Evolutionary conservation across 2,113 vertebrate species (phyloP), one percentile per base, ranked within the genome.

Genomic region (Pterophyllum scalare): DNA sequence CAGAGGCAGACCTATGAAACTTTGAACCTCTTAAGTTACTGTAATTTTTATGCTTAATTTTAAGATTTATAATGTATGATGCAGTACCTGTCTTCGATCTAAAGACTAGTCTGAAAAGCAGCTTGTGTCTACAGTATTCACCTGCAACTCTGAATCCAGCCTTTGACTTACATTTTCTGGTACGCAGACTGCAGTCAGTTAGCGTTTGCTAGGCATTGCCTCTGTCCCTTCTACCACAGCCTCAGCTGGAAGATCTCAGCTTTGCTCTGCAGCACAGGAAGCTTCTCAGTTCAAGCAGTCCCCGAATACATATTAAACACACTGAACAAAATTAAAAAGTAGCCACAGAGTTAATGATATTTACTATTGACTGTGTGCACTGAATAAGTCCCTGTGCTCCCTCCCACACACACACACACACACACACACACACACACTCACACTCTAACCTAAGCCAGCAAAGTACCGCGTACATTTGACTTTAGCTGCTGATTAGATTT

Each of bases 401-500:
- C 43, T n/a, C n/a, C n/a, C n/a, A 72, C 62, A 38, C 40, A 67
- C 22, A 75, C 31, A 58, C n/a, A 74, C 14, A 46, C 49, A 52
- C 59, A 72, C 62, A 38, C 40, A 67, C 22, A 75, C 31, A 58
- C n/a, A 74, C 14, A 46, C 49, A 52, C 59, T 58, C 35, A 84
- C 31, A 26, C 76, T 52, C 13, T 43, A 67, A 61, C 57, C 12
- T 3, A 72, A 83, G 70, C 62, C 77, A 56, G 84, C 75, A 49
- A 86, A 90, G 78, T 56, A 79, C 82, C 70, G 40, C 61, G 76
- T 75, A 81, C 82, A 78, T 58, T 72, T 79, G 40, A 72, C 78
- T 15, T 75, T n/a, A 62, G 86, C 79, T 79, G 82, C 77, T 86
- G 94, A 94, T 92, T 93, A 81, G 90, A 92, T 93, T 86, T 88